Base-by-base conservation (phyloP, 2,888 invertebrate genomes). In the Scaeva pyrastri region DNA sequence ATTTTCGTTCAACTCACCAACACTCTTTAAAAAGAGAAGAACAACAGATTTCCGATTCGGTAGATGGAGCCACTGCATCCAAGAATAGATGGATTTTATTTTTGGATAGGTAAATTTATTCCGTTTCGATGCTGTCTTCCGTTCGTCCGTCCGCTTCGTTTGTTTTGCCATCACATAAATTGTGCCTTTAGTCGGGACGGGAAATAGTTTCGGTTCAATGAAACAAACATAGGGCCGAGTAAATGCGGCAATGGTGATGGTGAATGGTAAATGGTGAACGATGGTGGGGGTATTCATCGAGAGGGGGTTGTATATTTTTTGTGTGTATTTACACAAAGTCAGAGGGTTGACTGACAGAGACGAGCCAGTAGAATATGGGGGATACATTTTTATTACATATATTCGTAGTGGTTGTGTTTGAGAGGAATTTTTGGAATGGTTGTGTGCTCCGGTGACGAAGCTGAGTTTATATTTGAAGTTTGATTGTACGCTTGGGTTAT, bases 171-270 rank as follows among this genome's bases (percentile, higher is more conserved):
- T 41, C 8, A 19, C 39, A 7, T 12, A 36, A 50, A 52, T 23
- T 14, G 14, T 23, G n/a, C 23, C 23, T 23, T 23, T 11, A 11
- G 7, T 31, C 3, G 31, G 21, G 55, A 19, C 10, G 39, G 39
- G 45, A 76, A 85, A 80, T 75, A 80, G 60, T 85, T 80, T 72
- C 66, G 56, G 80, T 77, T 85, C 76, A 85, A 85, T 73, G 81
- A 85, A 73, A 70, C 73, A 12, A 73, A 70, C 68, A 14, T 45
- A 19, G 55, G 19, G 71, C 26, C 26, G 10, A 14, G 55, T 55
- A 60, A 55, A n/a, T 26, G 26, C 4, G 21, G 70, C 6, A 10
- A 26, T 5, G 16, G 39, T 19, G 19, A n/a, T n/a, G n/a, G n/a
- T n/a, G n/a, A n/a, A n/a, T n/a, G n/a, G n/a, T n/a, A n/a, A n/a